Evolutionary conservation across 64 coral and sea anemone species (phyloP).

Genomic region (Acropora yongei): DNA sequence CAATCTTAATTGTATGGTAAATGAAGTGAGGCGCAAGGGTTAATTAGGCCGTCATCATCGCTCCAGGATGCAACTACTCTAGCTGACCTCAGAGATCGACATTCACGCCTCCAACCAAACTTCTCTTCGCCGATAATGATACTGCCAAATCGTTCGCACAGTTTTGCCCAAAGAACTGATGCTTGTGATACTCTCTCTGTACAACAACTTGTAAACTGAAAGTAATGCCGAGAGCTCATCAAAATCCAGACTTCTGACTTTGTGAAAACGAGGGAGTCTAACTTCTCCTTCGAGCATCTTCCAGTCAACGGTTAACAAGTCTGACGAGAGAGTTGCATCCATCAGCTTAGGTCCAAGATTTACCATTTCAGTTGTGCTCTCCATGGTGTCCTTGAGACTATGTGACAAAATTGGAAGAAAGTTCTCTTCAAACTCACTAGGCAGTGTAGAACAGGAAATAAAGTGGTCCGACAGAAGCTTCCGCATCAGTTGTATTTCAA

Average conservation of each 20-base stretch:
- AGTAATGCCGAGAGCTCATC: constrained; percentile 1
- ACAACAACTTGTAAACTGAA: not conserved
- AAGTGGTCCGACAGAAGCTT: constrained; percentile 23
- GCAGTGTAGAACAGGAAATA: not conserved
- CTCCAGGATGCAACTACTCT: constrained; percentile 53
- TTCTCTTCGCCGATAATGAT: constrained; percentile 2
- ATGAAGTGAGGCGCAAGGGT: not conserved
- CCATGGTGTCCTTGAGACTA: not conserved
- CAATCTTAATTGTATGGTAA: not conserved
- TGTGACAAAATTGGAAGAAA: not conserved
- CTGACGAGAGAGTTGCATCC: too few relatives aligned
- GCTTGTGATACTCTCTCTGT: not conserved
- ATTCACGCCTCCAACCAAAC: constrained; percentile 23
- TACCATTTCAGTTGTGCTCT: not conserved
- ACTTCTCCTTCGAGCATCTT: not conserved
- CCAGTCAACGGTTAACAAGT: not conserved
- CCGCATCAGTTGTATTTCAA: not conserved
- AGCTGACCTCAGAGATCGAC: not conserved
- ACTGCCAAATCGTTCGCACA: not conserved
- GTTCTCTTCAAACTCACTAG: constrained; percentile 10
- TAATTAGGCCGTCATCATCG: not conserved
- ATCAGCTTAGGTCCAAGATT: not conserved
- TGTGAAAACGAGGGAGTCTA: not conserved
- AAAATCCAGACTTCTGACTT: not conserved
- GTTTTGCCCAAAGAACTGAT: not conserved